Evolutionary conservation across 2,888 invertebrate species (phyloP), one percentile per base, ranked within the genome.

Genomic region (Cenopis cana): DNA sequence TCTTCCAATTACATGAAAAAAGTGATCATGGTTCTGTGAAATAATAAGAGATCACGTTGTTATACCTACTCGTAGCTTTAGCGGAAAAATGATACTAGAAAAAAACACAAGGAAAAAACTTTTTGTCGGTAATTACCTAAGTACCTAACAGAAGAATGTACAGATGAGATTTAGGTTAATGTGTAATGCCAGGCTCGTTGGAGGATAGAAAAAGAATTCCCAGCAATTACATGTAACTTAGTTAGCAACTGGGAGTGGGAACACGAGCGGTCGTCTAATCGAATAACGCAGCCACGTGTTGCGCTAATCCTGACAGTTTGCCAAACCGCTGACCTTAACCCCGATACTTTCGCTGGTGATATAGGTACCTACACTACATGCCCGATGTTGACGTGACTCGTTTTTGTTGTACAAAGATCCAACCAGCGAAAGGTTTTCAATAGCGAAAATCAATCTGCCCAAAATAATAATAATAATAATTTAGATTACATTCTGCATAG

Each of bases 251-350:
- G 59, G 20, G 38, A 5, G 6, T 18, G 59, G 20, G 38, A 5
- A 33, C 9, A 33, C 33, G 33, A 33, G 33, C 33, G 38, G 24
- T n/a, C 38, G 59, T 41, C 41, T 68, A 68, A 52, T 60, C 60
- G 52, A 50, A 50, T 60, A 12, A 49, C 29, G 33, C 46, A 12
- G 29, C 69, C 69, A 64, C 69, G 64, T 64, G 64, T 50, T 56
- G 69, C 57, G 59, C n/a, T 65, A 50, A 33, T 50, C 33, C 64
- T 52, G 57, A 50, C 69, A 50, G 56, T 64, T 54, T 69, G 69
- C 65, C 69, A 69, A 69, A 65, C 69, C 52, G 41, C 52, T 46
- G 65, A 65, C 69, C 69, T 69, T 69, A 52, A 69, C 69, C 69
- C 50, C 52, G 59, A 69, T 69, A 65, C 69, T 69, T 59, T 69